Evolutionary conservation across 64 coral and sea anemone genomes (phyloP), one percentile per base, ranked within the genome.

Genomic region (Pocillopora verrucosa): DNA sequence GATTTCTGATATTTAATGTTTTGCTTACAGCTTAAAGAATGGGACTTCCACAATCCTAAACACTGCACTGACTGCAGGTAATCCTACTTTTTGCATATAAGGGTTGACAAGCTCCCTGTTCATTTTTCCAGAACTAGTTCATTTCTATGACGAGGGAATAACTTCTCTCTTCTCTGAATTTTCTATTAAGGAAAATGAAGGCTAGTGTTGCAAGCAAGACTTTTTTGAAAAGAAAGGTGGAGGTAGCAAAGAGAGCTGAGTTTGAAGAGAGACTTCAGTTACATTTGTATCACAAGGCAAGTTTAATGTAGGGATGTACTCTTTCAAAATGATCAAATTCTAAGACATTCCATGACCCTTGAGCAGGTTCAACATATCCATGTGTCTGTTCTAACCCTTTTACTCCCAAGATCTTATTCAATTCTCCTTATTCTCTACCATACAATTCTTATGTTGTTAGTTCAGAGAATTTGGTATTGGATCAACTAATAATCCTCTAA

Each of bases 221-320:
- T 16, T 94, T 91, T 58, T 91, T 94, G 56, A 94, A 59, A 61
- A 82, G 80, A 91, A 94, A 94, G 60, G 17, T 74, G 17, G 70
- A 69, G 6, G 61, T 68, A 22, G 82, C 88, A 17, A 82, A 82
- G 64, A 91, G 86, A 67, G 26, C 51, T 74, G 74, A 87, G 35
- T 72, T 94, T 72, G 89, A 87, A 62, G 60, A 91, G 35, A 91
- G 87, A 56, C 80, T 94, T 24, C 64, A 94, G n/a, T 76, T 16
- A 30, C 93, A 94, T 79, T 76, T 94, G 72, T 90, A 91, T 75
- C 89, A 91, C 79, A 90, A 87, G 92, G 81, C 59, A 58, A 58
- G 12, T 34, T 58, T 86, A 16, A 25, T 19, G 34, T 74, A 6
- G n/a, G 6, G 57, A 17, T 20, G 64, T 10, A 11, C 37, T 19